Base-by-base conservation (phyloP, 2,888 invertebrate genomes). In the Tipula confusa region DNA sequence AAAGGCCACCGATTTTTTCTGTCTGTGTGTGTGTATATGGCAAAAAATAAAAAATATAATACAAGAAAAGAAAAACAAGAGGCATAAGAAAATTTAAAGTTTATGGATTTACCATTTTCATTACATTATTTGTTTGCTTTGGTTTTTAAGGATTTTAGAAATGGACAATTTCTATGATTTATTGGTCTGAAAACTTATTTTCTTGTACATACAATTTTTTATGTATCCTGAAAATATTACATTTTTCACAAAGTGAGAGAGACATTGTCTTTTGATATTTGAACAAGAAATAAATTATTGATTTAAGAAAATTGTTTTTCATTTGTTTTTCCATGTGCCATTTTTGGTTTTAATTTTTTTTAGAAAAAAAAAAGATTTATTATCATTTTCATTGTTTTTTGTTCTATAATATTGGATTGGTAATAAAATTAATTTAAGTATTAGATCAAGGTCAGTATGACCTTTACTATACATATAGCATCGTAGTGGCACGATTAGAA, bases 121-220 rank as follows among this genome's bases (percentile, higher is more conserved):
- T 43, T 43, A 43, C 43, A 43, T 43, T 43, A 43, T 43, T 43
- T 43, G 43, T 43, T 43, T 43, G 43, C 15, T 43, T 43, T 43
- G 6, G 15, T n/a, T 43, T 43, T 43, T 43, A 43, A 43, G 43
- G 43, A 43, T 43, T 43, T 43, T 43, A 43, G n/a, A n/a, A 43
- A 64, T 24, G 64, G 64, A 64, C 64, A 64, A 64, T 64, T 64
- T 64, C 24, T 64, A 64, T 64, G 64, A 64, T 64, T 64, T 64
- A 64, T 64, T 24, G 64, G 64, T 64, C 64, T 64, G 64, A 64
- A 24, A 64, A 64, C 43, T 64, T 64, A 24, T 64, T 64, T 64
- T 64, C 9, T 9, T 64, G 64, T 24, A 64, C n/a, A n/a, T n/a
- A n/a, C n/a, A n/a, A n/a, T n/a, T n/a, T n/a, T 38, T 13, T 38